Evolutionary conservation across 1,140 invertebrate genomes (phyloP), one percentile per base, ranked within the genome.

Genomic region (Archegozetes longisetosus): DNA sequence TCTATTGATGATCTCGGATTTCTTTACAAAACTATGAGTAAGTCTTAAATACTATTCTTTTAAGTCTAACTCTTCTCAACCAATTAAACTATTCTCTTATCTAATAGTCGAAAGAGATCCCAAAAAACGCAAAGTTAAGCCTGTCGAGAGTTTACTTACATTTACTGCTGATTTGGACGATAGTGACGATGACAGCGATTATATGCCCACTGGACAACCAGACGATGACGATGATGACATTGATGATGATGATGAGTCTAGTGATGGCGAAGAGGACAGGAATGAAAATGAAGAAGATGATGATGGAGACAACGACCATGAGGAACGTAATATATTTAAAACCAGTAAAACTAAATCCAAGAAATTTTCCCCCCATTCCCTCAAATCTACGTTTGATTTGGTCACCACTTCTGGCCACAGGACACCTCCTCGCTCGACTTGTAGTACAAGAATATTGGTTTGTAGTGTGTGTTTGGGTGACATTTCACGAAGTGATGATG

Each of bases 381-480:
- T 12, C 40, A n/a, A 46, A 46, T 48, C 12, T 1, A 48, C 17
- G 22, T 48, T 48, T 22, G 17, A 14, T n/a, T n/a, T 48, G 17
- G 22, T 40, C 6, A 17, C 32, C 6, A 40, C 17, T 40, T 6
- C 17, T 40, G 32, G 50, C 20, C 22, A 52, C 6, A 6, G 55
- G 47, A 23, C 47, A 26, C 3, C 13, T 57, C 14, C 32, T 23
- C 32, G 47, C 20, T 29, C 27, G 32, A 53, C 27, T 46, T 27
- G 52, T 23, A 6, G 23, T 25, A 73, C 25, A 26, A 57, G 76
- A 66, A 71, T 79, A 61, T 71, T 88, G 22, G 89, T 96, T 62
- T 97, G 92, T 70, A 88, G 85, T 68, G 88, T 90, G 2, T 97
- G 93, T 69, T 74, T 96, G 24, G 90, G 91, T 0, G 91, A 94